Percentiles rank a stretch among this genome's conserved stretches.
Evolutionary conservation across 2,888 invertebrate genomes (phyloP).

Genomic region (Aplocera efformata): DNA sequence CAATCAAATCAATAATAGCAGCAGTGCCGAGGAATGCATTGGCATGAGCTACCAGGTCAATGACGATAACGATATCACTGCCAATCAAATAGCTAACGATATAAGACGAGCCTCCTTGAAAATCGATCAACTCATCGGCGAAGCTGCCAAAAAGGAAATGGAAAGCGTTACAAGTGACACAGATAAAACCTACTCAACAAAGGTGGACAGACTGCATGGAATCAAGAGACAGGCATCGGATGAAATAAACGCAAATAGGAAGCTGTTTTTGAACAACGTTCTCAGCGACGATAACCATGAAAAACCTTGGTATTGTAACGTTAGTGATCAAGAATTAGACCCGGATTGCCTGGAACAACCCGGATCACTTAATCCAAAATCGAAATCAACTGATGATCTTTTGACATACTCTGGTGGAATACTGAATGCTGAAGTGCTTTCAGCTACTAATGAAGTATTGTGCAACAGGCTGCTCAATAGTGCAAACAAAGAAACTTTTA

Average conservation of each 20-base stretch:
- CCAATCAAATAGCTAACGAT: conserved; percentile 78
- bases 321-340: conserved; percentile 75
- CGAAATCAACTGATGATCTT: conserved; percentile 64
- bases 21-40: conserved; percentile 71
- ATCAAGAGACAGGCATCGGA: conserved; percentile 74
- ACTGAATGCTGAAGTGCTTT: conserved; percentile 55
- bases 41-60: conserved; percentile 76
- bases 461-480: conserved; percentile 60
- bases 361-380: conserved; percentile 52
- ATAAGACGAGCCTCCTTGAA: conserved; percentile 78
- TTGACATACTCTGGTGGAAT: conserved; percentile 54
- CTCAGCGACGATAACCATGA: conserved; percentile 64
- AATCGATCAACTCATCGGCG: conserved; percentile 77
- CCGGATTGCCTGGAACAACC: conserved; percentile 61
- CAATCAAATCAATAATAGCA: conserved; percentile 62
- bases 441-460: conserved; percentile 69
- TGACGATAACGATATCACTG: conserved; percentile 77
- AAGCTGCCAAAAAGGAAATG: conserved; percentile 60
- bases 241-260: conserved; percentile 72
- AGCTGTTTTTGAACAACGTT: conserved; percentile 67
- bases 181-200: conserved; percentile 74
- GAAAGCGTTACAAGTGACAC: conserved; percentile 59
- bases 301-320: conserved; percentile 77
- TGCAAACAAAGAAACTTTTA: conserved; percentile 52
- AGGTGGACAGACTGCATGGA: conserved; percentile 80